Conservation (phyloP, 2,113 vertebrate species). For the Thalassoma bifasciatum region DNA sequence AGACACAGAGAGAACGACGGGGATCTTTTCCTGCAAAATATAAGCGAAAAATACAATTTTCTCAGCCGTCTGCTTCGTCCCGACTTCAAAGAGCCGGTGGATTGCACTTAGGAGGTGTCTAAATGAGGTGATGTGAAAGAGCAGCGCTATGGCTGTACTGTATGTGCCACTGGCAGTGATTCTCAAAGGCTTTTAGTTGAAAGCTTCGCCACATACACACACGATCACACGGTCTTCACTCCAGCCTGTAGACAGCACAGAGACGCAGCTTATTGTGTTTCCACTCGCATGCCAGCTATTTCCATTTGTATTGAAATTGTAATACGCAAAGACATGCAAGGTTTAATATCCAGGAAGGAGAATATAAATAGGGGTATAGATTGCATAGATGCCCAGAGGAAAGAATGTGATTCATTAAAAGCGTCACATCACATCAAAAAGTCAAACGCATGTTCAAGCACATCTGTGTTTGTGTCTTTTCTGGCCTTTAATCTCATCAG, state of each 20-base stretch:
- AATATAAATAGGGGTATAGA: not conserved
- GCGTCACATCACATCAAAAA: not conserved
- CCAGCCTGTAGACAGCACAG: constrained; percentile 1
- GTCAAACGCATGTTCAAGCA: not conserved
- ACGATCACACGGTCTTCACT: constrained; percentile 32
- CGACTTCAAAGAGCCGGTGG: constrained; percentile 66
- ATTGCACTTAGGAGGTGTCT: constrained; percentile 57
- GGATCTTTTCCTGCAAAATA: constrained; percentile 45
- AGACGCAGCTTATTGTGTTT: constrained; percentile 19
- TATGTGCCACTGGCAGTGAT: constrained; percentile 43
- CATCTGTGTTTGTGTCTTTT: constrained; percentile 9
- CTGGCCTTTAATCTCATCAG: constrained; percentile 11
- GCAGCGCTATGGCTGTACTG: constrained; percentile 46
- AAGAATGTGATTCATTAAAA: constrained; percentile 5
- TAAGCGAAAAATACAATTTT: constrained; percentile 60
- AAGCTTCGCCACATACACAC: not conserved
- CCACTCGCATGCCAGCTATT: constrained; percentile 9
- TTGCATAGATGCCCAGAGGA: constrained; percentile 1
- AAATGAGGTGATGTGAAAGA: constrained; percentile 65
- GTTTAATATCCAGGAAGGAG: constrained; percentile 14
- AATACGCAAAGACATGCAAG: not conserved
- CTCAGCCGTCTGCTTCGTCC: constrained; percentile 51
- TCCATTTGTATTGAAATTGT: constrained; percentile 7
- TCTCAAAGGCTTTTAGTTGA: constrained; percentile 49
- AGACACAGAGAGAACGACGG: constrained; percentile 2